A percentile compares a stretch with the other conserved stretches of the same genome.
Evolutionary conservation across 2,888 invertebrate species (phyloP).

Genomic region (Pelosia muscerda): DNA sequence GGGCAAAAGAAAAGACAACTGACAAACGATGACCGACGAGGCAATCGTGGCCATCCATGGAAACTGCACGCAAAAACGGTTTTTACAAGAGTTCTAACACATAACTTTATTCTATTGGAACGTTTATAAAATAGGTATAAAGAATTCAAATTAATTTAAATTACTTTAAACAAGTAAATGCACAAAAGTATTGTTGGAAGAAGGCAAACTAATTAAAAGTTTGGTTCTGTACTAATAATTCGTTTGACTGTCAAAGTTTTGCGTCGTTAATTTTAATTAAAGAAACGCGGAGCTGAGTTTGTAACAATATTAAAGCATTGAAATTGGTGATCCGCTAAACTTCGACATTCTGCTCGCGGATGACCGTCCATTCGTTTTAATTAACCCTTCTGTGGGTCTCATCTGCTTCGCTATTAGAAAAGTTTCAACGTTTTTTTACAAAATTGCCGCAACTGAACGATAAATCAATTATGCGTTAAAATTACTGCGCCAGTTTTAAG

Average conservation of each 20-base stretch:
- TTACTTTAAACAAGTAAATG: conserved; percentile 77
- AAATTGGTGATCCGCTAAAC: conserved; percentile 86
- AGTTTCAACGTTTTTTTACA: conserved; percentile 63
- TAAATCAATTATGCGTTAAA: conserved; percentile 74
- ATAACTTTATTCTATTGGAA: too few relatives aligned
- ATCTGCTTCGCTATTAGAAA: conserved; percentile 73
- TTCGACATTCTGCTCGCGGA: conserved; percentile 81
- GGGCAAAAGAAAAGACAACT: too few relatives aligned
- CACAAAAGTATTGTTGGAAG: conserved; percentile 83
- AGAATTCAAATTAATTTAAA: conserved; percentile 82
- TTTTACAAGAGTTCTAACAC: too few relatives aligned
- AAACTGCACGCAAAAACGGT: too few relatives aligned
- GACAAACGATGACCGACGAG: too few relatives aligned
- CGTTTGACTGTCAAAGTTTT: conserved; percentile 87
- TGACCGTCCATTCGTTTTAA: conserved; percentile 85
- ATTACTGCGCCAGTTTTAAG: conserved; percentile 45
- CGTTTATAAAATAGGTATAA: conserved; percentile 51
- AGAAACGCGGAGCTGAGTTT: conserved; percentile 83
- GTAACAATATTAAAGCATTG: conserved; percentile 86
- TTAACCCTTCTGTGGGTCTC: conserved; percentile 80
- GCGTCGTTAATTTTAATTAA: conserved; percentile 87
- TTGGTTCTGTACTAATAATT: conserved; percentile 86
- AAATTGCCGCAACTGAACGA: conserved; percentile 62
- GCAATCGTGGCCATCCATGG: too few relatives aligned
- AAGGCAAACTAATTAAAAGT: conserved; percentile 86